Base-by-base conservation (phyloP, 2,888 invertebrate genomes). In the Helleia helle region DNA sequence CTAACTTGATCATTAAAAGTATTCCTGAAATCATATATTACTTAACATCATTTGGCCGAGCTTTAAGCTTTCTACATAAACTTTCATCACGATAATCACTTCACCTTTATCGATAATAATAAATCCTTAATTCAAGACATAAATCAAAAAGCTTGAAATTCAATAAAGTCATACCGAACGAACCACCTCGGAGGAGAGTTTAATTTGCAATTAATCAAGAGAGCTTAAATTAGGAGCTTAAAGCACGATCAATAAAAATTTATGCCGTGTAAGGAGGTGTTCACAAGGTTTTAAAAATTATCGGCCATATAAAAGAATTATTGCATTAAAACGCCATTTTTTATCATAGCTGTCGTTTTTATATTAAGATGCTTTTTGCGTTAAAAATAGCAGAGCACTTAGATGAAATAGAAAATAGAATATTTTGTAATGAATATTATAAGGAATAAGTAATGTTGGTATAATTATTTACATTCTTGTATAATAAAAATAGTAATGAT, bases 121-220 rank as follows among this genome's bases (percentile, higher is more conserved):
- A 77, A 77, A 77, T 79, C 73, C 62, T 65, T 65, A 63, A 71
- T 71, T 58, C 65, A 55, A 56, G 53, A 50, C 71, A 80, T 83
- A 77, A 81, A 81, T 83, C 79, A 75, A 59, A 49, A 55, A 46
- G 65, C 70, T 71, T 72, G 76, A 83, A 80, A 84, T 81, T 84
- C 80, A 84, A 84, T 83, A 83, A 84, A 81, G 81, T 80, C 72
- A 73, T 81, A 81, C 65, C 62, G 63, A 65, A 67, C 62, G 68
- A 59, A 74, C 77, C 76, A 68, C 75, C 72, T 62, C 62, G 68
- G 65, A 56, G 70, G 62, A 62, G 70, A 72, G 71, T 75, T 83
- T 80, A 83, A 83, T 81, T 76, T 79, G 77, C 80, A 80, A 81
- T 81, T 81, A 81, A 81, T 83, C 80, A 80, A 71, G 59, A 50